These are phyloP conservation scores for Sapayoa aenigma DNA, from an alignment of 2,113 vertebrate species.

Conservation along the genomic window DNA sequence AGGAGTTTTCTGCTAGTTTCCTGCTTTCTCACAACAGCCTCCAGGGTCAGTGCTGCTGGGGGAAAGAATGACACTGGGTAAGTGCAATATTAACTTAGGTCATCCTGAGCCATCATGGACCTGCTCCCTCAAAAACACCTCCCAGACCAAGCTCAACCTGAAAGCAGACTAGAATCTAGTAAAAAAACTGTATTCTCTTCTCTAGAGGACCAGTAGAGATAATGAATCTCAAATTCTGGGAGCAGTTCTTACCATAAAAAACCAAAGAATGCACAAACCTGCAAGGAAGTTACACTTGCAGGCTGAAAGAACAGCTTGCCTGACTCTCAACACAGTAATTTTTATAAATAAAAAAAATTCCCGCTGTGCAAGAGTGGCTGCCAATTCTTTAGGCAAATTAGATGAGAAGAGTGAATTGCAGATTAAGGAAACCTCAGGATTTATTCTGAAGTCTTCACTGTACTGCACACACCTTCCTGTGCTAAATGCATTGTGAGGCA, in stretches of 20 bases:
- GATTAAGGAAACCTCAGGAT: neutral
- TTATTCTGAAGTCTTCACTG: neutral
- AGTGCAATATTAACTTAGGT: neutral
- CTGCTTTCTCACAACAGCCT: neutral
- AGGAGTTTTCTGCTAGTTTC: neutral
- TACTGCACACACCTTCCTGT: neutral
- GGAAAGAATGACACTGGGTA: neutral
- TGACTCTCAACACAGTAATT: neutral
- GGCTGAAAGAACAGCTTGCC: neutral
- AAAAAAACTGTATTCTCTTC: neutral
- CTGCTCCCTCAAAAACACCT: neutral
- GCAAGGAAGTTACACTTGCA: rapidly evolving
- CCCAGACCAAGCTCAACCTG: neutral
- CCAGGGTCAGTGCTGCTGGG: neutral
- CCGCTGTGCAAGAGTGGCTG: neutral
- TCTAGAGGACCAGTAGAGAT: neutral
- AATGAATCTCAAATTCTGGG: neutral
- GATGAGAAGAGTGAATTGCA: neutral
- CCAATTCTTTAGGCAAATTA: neutral
- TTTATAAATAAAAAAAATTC: neutral
- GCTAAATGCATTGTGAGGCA: neutral
- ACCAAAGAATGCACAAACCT: neutral
- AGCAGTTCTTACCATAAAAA: neutral
- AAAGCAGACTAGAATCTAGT: neutral
- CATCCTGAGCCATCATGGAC: neutral